Evolutionary conservation across 1,140 invertebrate species (phyloP), one percentile per base, ranked within the genome.

Genomic region (Charaxes varanes): DNA sequence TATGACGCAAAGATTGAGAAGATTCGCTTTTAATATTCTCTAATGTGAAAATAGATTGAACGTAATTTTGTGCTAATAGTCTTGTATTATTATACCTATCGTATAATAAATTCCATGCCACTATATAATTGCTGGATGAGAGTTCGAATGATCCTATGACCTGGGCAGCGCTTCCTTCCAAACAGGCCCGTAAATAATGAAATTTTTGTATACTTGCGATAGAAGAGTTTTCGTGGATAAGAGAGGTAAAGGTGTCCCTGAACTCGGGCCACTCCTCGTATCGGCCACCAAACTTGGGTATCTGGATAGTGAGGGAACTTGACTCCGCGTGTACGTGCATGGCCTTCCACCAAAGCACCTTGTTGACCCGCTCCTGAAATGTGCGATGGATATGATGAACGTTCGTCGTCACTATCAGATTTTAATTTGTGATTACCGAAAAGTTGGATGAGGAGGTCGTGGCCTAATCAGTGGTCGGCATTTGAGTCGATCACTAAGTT

Each of bases 191-290:
- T 7, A 37, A 8, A 19, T 43, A 35, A 28, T 43, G 32, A 15
- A 37, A 31, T 37, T 44, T 44, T 11, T 30, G 19, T 14, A 44
- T 44, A n/a, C 15, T 22, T 6, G 16, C 5, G 5, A 44, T 30
- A 8, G 12, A 13, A 31, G 14, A 1, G 5, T 30, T 37, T 11
- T 6, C 6, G 15, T 44, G 41, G 10, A 44, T 37, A 6, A 44
- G 6, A 3, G 33, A 44, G 23, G 17, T 14, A 16, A 13, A 44
- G 2, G 41, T 35, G 31, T 42, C 41, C 8, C 24, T 16, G 14
- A 28, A 35, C 14, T 43, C 41, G 1, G 34, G 31, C 17, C 41
- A 35, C 7, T 41, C n/a, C 6, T 24, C 19, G 24, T 32, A 41
- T 14, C 26, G 8, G 6, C 40, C 40, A 13, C 8, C 3, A 12